phyloP scores from a whole-genome alignment of 1,140 invertebrate species.

The Pissodes strobi region DNA sequence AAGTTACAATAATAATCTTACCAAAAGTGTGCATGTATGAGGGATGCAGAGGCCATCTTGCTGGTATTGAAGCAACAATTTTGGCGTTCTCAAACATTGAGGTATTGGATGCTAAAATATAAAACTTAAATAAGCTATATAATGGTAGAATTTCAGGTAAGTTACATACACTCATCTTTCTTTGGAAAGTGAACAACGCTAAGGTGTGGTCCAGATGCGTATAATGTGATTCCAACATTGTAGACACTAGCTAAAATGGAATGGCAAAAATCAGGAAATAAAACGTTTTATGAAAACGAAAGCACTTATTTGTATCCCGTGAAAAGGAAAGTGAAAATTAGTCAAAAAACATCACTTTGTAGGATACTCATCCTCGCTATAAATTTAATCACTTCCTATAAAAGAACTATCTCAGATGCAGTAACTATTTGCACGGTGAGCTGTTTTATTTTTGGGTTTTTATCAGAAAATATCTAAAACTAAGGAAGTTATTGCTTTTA shows the following conservation, averaged over 20 bases:
- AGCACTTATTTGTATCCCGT: too few species aligned
- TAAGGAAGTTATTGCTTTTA: too few species aligned
- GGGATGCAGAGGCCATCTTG: conserved; percentile 75
- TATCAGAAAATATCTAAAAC: too few species aligned
- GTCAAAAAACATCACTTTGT: too few species aligned
- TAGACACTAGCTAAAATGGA: conserved; percentile 67
- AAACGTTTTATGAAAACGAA: not conserved
- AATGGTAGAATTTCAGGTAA: not conserved
- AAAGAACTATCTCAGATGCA: too few species aligned
- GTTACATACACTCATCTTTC: conserved; percentile 56
- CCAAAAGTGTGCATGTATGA: conserved; percentile 91
- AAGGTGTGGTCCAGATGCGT: conserved; percentile 68
- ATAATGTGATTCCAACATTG: conserved; percentile 77
- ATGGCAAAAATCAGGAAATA: not conserved
- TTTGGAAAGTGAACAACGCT: conserved; percentile 72
- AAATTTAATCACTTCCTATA: too few species aligned
- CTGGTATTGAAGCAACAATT: conserved; percentile 71
- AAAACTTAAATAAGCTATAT: not conserved
- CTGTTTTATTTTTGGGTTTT: too few species aligned
- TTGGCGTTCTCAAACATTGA: conserved; percentile 73
- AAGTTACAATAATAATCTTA: too few species aligned
- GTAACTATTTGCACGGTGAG: too few species aligned
- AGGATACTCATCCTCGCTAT: too few species aligned
- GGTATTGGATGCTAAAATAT: conserved; percentile 22
- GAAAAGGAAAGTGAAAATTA: too few species aligned